Conservation (phyloP, 2,113 vertebrate genomes). For the Gymnorhina tibicen region DNA sequence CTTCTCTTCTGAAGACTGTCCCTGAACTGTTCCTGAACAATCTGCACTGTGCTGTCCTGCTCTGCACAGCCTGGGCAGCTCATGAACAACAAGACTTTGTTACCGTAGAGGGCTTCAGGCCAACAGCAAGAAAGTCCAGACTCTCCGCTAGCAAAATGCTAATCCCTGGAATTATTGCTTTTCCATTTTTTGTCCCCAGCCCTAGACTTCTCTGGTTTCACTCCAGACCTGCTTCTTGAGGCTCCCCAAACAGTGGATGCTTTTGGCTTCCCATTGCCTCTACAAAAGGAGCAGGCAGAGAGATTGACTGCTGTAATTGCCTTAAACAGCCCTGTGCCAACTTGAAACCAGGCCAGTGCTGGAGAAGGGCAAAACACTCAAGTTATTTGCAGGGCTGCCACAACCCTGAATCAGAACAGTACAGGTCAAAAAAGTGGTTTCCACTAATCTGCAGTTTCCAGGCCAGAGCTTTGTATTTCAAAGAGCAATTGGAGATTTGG, state of each 20-base stretch:
- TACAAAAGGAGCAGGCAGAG: background rate
- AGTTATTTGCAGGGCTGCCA: background rate
- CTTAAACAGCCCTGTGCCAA: background rate
- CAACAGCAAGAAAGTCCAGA: background rate
- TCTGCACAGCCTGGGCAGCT: background rate
- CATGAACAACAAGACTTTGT: accelerated
- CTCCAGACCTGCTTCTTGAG: background rate
- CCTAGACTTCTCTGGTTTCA: background rate
- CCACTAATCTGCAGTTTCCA: background rate
- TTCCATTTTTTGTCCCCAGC: background rate
- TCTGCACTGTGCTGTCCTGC: accelerated
- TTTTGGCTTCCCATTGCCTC: background rate
- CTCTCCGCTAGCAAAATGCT: background rate
- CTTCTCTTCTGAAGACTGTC: background rate
- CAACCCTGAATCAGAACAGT: background rate
- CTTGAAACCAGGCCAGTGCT: background rate
- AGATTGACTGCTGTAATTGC: background rate
- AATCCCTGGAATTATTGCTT: background rate
- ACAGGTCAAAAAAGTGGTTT: background rate
- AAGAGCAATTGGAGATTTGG: background rate
- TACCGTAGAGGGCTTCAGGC: background rate
- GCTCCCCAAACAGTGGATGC: background rate
- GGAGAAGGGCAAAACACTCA: background rate
- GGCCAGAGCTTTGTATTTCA: background rate
- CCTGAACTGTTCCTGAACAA: background rate